phyloP scores from a whole-genome alignment of 2,113 vertebrate genomes.

The Sinocyclocheilus rhinocerous region DNA sequence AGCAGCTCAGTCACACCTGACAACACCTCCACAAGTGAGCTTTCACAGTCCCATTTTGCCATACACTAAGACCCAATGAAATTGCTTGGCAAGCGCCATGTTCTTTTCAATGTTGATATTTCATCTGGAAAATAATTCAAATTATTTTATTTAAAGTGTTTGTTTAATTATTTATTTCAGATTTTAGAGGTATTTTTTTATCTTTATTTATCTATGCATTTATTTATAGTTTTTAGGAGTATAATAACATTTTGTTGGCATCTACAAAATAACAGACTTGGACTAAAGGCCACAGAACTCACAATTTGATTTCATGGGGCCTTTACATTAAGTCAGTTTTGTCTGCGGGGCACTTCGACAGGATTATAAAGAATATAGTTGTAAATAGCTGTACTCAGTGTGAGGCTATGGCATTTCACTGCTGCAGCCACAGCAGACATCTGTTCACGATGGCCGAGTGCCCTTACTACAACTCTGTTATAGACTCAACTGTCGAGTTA shows the following conservation, averaged over 20 bases:
- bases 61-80: neutral
- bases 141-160: too few relatives aligned
- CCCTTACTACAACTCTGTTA: neutral
- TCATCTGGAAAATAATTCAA: neutral
- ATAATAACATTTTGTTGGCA: too few relatives aligned
- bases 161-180: too few relatives aligned
- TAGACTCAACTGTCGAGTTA: slow-evolving; percentile 38
- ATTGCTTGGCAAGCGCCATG: neutral
- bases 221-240: too few relatives aligned
- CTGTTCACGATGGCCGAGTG: slow-evolving; percentile 32
- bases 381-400: neutral
- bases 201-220: too few relatives aligned
- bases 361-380: slow-evolving; percentile 12
- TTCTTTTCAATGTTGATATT: neutral
- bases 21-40: slow-evolving; percentile 57
- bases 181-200: too few relatives aligned
- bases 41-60: neutral
- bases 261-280: neutral
- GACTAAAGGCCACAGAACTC: neutral
- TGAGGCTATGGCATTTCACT: neutral
- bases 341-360: neutral
- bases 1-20: slow-evolving; percentile 51
- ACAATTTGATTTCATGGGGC: neutral
- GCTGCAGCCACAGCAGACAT: slow-evolving; percentile 27
- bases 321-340: neutral